phyloP scores from a whole-genome alignment of 2,888 invertebrate species.

The Cheilosia pagana region DNA sequence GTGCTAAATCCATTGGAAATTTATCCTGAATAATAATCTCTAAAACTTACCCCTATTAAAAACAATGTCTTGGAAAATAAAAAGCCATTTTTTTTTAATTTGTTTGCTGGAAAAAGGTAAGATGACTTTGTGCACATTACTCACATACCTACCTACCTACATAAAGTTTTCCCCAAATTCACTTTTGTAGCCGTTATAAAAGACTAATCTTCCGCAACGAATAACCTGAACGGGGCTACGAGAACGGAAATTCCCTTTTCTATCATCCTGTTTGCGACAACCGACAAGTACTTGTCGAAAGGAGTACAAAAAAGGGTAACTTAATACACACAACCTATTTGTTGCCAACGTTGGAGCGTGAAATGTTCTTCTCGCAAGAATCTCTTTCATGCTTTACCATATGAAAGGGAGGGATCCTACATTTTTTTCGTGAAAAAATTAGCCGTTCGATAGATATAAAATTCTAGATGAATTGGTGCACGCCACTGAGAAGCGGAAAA shows the following conservation, averaged over 20 bases:
- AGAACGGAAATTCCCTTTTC: constrained; percentile 15
- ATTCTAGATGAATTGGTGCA: background rate
- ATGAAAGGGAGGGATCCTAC: constrained; percentile 54
- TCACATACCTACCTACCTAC: constrained; percentile 30
- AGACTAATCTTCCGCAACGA: constrained; percentile 69
- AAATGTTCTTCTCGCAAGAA: constrained; percentile 49
- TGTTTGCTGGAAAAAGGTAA: background rate
- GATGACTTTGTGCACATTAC: background rate
- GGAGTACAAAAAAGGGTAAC: constrained; percentile 36
- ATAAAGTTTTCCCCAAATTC: constrained; percentile 46
- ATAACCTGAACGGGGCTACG: constrained; percentile 46
- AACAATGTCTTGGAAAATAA: constrained; percentile 56
- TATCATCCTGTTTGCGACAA: constrained; percentile 12
- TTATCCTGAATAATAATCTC: background rate
- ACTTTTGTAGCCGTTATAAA: constrained; percentile 63
- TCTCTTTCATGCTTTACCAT: constrained; percentile 8
- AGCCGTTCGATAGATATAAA: constrained; percentile 42
- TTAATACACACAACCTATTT: constrained; percentile 53
- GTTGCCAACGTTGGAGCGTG: constrained; percentile 63
- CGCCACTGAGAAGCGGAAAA: background rate
- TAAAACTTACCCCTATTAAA: constrained; percentile 13
- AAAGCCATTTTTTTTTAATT: background rate
- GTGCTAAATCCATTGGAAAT: too few relatives aligned
- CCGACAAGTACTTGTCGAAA: background rate
- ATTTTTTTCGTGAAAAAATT: constrained; percentile 61